Conservation (phyloP, 1,140 invertebrate genomes). For the Bathynomus jamesi region DNA sequence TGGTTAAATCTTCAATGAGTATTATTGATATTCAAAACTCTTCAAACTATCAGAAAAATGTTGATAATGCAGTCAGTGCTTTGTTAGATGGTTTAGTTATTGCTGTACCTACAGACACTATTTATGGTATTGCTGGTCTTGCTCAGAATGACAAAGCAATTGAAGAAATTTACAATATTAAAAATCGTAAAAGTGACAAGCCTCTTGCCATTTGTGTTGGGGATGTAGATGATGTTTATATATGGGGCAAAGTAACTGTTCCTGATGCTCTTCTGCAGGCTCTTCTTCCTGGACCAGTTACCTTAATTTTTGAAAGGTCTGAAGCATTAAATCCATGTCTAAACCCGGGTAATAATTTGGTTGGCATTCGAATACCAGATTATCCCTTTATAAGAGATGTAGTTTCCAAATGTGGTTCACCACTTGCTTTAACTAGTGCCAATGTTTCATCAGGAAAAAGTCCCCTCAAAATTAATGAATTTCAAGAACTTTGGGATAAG, state of each 20-base stretch:
- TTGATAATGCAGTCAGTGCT: conserved; percentile 24
- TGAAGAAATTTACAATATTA: conserved; percentile 72
- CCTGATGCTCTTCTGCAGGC: conserved; percentile 55
- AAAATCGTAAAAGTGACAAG: conserved; percentile 72
- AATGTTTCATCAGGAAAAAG: conserved; percentile 74
- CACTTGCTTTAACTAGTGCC: conserved; percentile 88
- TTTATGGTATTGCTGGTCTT: conserved; percentile 85
- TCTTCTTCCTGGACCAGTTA: conserved; percentile 88
- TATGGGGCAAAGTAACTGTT: conserved; percentile 73
- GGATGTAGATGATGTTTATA: conserved; percentile 57
- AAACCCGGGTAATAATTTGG: conserved; percentile 67
- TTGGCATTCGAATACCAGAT: conserved; percentile 85
- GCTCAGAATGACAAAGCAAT: conserved; percentile 64
- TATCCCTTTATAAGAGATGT: conserved; percentile 66
- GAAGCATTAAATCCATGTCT: conserved; percentile 61
- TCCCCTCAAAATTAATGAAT: conserved; percentile 69
- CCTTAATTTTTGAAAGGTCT: conserved; percentile 72
- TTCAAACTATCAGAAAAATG: conserved; percentile 9
- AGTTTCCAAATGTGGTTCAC: conserved; percentile 56
- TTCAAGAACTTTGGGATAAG: conserved; percentile 67
- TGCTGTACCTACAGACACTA: conserved; percentile 88
- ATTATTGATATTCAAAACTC: neutral
- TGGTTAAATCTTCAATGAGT: neutral
- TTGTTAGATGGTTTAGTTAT: conserved; percentile 56
- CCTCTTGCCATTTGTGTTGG: conserved; percentile 85